Evolutionary conservation across 1,140 invertebrate genomes (phyloP), one percentile per base, ranked within the genome.

Genomic region (Zaprionus vittiger): DNA sequence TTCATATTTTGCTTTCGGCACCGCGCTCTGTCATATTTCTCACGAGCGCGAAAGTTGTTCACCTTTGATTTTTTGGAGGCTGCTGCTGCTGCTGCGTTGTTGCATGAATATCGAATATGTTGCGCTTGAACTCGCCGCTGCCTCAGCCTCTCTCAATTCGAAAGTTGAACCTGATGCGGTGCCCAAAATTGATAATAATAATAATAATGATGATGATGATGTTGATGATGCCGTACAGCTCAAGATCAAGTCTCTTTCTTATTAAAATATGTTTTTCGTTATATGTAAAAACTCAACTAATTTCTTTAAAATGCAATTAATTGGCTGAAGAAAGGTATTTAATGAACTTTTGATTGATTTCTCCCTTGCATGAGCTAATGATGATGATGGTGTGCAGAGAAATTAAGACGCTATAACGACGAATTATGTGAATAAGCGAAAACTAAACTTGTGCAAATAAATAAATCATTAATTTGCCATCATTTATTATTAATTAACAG

Each of bases 1-100:
- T 77, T 72, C 54, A 61, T 77, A 71, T 70, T 79, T 71, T 80
- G 63, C 20, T 68, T 77, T 82, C 64, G 77, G 57, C 20, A 72
- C 63, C 28, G 63, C 74, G 77, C 70, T 67, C 47, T 70, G 83
- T 87, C 83, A 87, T 87, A 87, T 80, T 87, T 87, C 83, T 85
- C 83, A 87, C 86, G 83, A 83, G 74, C 84, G 84, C 84, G 84
- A 89, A 87, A 87, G 84, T 87, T 87, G 84, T 87, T 87, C 84
- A 87, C 84, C 84, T 87, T 87, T 87, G 83, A 64, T 61, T 63
- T 83, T 86, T 83, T 89, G 81, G 83, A 89, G 84, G 84, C 78
- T 87, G 84, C 65, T 5, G 6, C 41, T 31, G 84, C 78, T 87
- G 84, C 65, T n/a, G 6, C 41, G 41, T 17, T 52, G 71, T 71